Evolutionary conservation across 1,140 invertebrate species (phyloP).

Genomic region (Trichonephila clavipes): DNA sequence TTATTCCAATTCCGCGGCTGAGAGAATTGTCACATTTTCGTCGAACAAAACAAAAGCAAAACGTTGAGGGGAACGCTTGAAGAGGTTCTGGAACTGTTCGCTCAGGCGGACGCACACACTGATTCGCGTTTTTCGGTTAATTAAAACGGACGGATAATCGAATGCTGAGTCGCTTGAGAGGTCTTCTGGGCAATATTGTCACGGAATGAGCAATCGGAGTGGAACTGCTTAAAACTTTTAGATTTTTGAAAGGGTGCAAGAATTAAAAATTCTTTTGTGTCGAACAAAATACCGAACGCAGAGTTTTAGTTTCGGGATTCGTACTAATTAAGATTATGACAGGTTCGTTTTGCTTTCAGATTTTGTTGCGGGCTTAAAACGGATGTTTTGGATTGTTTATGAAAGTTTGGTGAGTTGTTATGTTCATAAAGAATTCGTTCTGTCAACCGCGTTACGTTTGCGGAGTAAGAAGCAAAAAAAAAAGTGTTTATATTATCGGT

Average conservation of each 20-base stretch:
- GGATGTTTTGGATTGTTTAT: too few species aligned
- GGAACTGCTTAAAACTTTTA: conserved; percentile 20
- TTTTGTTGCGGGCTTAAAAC: too few species aligned
- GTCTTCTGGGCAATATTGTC: neutral
- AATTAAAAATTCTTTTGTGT: neutral
- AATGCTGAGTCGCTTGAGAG: conserved; percentile 7
- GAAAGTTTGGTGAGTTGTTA: too few species aligned
- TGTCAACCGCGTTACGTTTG: too few species aligned
- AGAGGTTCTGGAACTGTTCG: neutral
- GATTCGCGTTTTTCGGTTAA: conserved; percentile 20
- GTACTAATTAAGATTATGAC: neutral
- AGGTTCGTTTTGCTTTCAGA: neutral
- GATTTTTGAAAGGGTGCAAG: neutral
- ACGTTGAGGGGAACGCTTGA: neutral
- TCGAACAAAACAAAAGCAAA: neutral
- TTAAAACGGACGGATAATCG: conserved; percentile 34
- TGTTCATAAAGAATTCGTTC: too few species aligned
- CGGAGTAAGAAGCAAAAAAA: too few species aligned
- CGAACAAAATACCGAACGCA: neutral
- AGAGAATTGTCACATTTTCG: neutral
- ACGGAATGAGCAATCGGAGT: neutral
- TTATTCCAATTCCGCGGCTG: neutral
- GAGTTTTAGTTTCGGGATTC: neutral
- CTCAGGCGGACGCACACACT: neutral
- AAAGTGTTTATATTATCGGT: too few species aligned